phyloP scores from a whole-genome alignment of 1,140 invertebrate species.

The Bombus fervidus region DNA sequence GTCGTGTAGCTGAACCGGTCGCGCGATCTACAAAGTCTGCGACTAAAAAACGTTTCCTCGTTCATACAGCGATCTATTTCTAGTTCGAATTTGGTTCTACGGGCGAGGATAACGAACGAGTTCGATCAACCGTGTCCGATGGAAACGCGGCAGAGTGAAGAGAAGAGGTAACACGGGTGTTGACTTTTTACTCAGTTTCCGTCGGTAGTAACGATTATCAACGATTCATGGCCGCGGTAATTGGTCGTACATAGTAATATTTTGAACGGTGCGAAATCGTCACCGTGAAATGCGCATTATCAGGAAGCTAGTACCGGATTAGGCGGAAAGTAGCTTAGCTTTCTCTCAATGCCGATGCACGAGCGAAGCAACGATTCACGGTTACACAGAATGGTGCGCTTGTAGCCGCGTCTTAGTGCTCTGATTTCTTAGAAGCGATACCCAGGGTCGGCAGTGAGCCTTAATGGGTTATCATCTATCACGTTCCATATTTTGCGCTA shows the following conservation, averaged over 20 bases:
- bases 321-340: background rate
- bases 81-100: too few species aligned
- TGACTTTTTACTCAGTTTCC: background rate
- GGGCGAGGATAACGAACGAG: too few species aligned
- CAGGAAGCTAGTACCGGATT: too few species aligned
- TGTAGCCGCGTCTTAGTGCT: conserved; percentile 3
- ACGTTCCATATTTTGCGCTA: conserved; percentile 37
- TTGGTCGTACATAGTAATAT: background rate
- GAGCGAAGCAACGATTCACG: background rate
- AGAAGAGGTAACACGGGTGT: too few species aligned
- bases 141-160: too few species aligned
- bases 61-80: too few species aligned
- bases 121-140: too few species aligned
- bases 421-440: conserved; percentile 38
- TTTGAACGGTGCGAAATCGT: background rate
- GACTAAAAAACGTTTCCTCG: too few species aligned
- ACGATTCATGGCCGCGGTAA: background rate
- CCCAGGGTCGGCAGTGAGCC: background rate
- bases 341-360: conserved; percentile 1
- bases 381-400: background rate
- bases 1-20: background rate
- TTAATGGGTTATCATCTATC: conserved; percentile 51
- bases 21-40: too few species aligned
- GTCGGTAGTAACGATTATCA: background rate
- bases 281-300: background rate